phyloP scores from a whole-genome alignment of 2,113 vertebrate species.

The Hydrochoerus hydrochaeris region DNA sequence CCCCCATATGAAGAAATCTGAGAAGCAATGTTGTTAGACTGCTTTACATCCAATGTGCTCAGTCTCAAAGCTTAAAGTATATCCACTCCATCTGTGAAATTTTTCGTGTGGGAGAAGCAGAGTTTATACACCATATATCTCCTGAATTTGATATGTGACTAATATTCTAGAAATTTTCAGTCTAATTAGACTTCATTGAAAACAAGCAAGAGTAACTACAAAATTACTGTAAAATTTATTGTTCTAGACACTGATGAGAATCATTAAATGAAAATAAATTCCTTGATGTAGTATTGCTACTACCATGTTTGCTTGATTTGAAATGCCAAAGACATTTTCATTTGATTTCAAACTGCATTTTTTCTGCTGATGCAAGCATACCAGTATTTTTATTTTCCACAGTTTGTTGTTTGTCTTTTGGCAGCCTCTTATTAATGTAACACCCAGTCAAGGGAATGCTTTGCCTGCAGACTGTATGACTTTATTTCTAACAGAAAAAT shows the following conservation, averaged over 20 bases:
- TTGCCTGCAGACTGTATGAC: constrained; percentile 1
- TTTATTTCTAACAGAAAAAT: constrained; percentile 49
- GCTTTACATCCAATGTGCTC: background rate
- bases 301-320: background rate
- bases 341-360: constrained; percentile 24
- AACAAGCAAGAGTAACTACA: constrained; percentile 11
- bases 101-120: accelerated
- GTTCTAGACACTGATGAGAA: constrained; percentile 9
- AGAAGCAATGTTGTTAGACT: background rate
- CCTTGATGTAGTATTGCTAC: background rate
- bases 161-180: background rate
- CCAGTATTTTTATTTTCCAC: constrained; percentile 32
- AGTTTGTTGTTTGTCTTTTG: constrained; percentile 35
- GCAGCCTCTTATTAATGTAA: constrained; percentile 43
- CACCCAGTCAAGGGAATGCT: constrained; percentile 20
- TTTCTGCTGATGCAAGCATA: constrained; percentile 47
- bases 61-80: background rate
- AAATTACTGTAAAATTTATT: constrained; percentile 42
- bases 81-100: background rate
- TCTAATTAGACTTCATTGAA: constrained; percentile 26
- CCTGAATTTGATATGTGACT: constrained; percentile 10
- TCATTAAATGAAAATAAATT: constrained; percentile 20
- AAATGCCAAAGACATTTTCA: constrained; percentile 47
- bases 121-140: background rate
- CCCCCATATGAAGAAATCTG: background rate